Evolutionary conservation across 2,113 vertebrate species (phyloP), one percentile per base, ranked within the genome.

Genomic region (Hepsetus odoe): DNA sequence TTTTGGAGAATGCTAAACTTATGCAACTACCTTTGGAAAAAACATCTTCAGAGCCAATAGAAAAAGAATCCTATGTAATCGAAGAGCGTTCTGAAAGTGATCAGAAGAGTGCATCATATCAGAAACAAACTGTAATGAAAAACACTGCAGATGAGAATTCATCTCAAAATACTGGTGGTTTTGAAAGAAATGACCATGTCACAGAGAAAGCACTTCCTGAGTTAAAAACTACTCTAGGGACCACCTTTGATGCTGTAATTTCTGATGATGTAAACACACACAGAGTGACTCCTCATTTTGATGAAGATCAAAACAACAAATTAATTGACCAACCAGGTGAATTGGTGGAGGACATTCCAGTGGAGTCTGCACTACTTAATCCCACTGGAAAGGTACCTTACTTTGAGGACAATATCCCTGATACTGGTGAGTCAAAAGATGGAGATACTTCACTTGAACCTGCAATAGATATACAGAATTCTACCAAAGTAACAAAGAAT

Each of bases 161-260:
- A 61, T 51, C 89, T 4, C 59, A 77, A 46, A 87, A 64, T 82
- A 80, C 90, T 42, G 2, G 42, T n/a, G 28, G 49, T 61, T 26
- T 89, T 67, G 87, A 90, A 76, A 77, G 92, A 56, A 73, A 90
- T 44, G 89, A 90, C 7, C 87, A 87, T 0, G 72, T 91, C 85
- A 81, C 95, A 83, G 88, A 93, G 75, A 89, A 90, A 65, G 86
- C 90, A 64, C 88, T 92, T 73, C 81, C 92, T 0, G 80, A 92
- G 66, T 85, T 96, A 79, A 92, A 95, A 92, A 96, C 95, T 20
- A 93, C 92, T 28, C 82, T 95, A 76, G 95, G 94, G 30, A 91
- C 93, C 38, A 97, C 95, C 4, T 94, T 93, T 13, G 97, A 99
- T 80, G 96, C 92, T 0, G 53, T 96, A 28, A 87, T 91, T 8